Conservation (phyloP, 1,140 invertebrate species). For the Drosophila miranda region DNA sequence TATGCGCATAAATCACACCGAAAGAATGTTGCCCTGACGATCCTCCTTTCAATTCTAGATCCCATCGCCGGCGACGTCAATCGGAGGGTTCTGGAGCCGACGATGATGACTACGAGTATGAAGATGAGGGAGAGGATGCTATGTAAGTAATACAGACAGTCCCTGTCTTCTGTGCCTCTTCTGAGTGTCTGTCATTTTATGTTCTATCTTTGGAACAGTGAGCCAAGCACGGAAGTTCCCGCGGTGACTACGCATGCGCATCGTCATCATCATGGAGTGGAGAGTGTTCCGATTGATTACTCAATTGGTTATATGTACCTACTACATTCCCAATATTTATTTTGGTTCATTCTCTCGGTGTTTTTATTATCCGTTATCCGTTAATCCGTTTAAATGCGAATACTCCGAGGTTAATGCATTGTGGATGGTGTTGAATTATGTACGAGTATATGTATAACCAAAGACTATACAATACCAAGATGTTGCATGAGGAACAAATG, state of each 20-base stretch:
- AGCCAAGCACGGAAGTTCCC: conserved; percentile 69
- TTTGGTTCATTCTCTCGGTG: conserved; percentile 52
- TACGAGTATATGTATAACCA: not conserved
- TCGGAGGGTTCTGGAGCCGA: conserved; percentile 83
- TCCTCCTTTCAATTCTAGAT: conserved; percentile 34
- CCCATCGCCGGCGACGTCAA: conserved; percentile 65
- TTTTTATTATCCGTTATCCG: conserved; percentile 46
- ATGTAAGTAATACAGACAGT: conserved; percentile 47
- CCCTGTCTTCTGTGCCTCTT: not conserved
- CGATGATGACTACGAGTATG: conserved; percentile 83
- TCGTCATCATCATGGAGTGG: conserved; percentile 86
- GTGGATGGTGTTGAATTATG: conserved; percentile 41
- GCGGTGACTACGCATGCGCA: conserved; percentile 84
- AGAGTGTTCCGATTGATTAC: conserved; percentile 48
- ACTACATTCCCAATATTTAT: conserved; percentile 21
- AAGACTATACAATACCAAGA: too few species aligned
- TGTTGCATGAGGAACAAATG: too few species aligned
- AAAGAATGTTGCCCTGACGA: not conserved
- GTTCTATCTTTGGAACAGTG: conserved; percentile 31
- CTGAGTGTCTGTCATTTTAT: not conserved
- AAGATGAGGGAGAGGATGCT: conserved; percentile 81
- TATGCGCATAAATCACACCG: too few species aligned
- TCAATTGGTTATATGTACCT: conserved; percentile 6
- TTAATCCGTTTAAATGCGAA: conserved; percentile 42
- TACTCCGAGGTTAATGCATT: conserved; percentile 52